Percentiles rank a stretch among this genome's conserved stretches.
Conservation (phyloP, 2,888 invertebrate species). For the Caenorhabditis sp. region DNA sequence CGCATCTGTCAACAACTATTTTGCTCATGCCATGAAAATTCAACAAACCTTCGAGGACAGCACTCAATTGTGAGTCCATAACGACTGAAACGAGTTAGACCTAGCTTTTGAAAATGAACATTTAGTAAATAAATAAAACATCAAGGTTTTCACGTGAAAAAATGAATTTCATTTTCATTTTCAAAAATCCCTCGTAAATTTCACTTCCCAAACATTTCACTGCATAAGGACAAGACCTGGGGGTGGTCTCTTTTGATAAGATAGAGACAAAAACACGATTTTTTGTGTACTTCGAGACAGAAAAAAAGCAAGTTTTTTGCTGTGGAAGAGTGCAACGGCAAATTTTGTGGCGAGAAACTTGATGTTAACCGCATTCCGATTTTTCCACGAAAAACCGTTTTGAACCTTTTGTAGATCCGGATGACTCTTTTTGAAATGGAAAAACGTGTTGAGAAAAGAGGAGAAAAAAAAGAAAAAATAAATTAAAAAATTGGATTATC, state of each 20-base stretch:
- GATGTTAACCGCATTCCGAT: neutral
- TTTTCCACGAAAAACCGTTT: neutral
- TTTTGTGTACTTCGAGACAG: constrained; percentile 1
- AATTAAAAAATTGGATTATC: too few relatives aligned
- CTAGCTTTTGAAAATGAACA: too few relatives aligned
- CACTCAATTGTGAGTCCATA: too few relatives aligned
- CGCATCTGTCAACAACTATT: too few relatives aligned
- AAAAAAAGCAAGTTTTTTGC: neutral
- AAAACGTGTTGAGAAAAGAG: neutral
- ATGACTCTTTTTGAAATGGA: neutral
- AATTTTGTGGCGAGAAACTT: neutral
- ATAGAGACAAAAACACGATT: neutral
- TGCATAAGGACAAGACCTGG: neutral
- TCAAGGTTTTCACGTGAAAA: too few relatives aligned
- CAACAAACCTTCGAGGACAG: too few relatives aligned
- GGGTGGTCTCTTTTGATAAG: neutral
- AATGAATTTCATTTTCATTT: neutral
- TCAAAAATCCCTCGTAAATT: too few relatives aligned
- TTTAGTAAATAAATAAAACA: too few relatives aligned
- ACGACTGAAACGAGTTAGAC: too few relatives aligned
- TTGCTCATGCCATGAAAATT: too few relatives aligned
- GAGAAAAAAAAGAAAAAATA: too few relatives aligned
- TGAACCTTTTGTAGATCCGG: neutral
- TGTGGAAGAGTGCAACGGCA: neutral
- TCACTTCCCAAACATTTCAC: neutral